Conservation (phyloP, 2,888 invertebrate genomes). For the Leptinotarsa haldemani region DNA sequence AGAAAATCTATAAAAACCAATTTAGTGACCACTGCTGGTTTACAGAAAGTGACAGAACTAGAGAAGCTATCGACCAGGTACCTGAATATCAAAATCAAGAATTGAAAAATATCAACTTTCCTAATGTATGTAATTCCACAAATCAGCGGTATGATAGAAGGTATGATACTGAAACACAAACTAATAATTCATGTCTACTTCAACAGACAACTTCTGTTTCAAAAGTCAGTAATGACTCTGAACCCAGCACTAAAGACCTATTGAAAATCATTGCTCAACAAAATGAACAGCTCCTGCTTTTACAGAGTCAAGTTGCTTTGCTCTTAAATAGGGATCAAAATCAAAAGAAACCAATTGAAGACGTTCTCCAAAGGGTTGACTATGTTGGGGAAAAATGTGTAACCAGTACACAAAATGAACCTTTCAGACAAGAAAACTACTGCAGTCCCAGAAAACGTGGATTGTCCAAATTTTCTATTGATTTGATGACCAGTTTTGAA, state of each 20-base stretch:
- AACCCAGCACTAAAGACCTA: constrained; percentile 71
- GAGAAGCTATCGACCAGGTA: background rate
- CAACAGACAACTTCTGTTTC: constrained; percentile 28
- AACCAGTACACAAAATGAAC: constrained; percentile 50
- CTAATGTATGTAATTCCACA: background rate
- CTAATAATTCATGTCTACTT: constrained; percentile 20
- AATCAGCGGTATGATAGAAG: no score
- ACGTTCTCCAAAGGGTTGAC: constrained; percentile 46
- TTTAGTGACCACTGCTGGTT: no score
- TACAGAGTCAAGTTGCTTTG: constrained; percentile 75
- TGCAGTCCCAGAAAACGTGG: constrained; percentile 62
- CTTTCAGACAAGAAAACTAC: constrained; percentile 37
- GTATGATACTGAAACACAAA: constrained; percentile 44
- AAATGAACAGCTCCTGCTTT: constrained; percentile 73
- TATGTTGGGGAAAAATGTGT: constrained; percentile 36
- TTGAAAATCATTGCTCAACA: constrained; percentile 72
- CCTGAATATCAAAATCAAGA: background rate
- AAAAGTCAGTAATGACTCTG: constrained; percentile 57
- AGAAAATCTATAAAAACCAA: no score
- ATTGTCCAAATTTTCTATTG: constrained; percentile 73
- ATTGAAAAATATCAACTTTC: background rate
- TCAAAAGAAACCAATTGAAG: constrained; percentile 52
- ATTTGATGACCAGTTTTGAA: constrained; percentile 80
- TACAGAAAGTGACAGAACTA: background rate
- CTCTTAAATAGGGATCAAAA: constrained; percentile 63